These are phyloP conservation scores for Scopus umbretta DNA, from an alignment of 2,113 vertebrate species.

Conservation along the genomic window DNA sequence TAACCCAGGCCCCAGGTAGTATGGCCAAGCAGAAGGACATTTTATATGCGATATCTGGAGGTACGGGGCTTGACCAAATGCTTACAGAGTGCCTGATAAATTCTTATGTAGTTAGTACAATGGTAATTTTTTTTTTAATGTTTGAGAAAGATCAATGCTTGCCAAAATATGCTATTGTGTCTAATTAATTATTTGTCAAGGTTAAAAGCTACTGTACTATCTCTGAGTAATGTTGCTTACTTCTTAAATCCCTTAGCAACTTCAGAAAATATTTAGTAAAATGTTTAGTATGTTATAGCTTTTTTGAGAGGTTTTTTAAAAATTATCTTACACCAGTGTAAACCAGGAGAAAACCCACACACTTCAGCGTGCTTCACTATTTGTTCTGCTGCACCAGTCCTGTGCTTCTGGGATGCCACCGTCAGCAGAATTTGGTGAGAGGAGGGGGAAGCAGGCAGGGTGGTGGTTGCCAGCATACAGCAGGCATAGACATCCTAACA, in stretches of 20 bases:
- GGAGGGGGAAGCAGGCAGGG: not conserved
- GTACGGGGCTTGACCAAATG: not conserved
- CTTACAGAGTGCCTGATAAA: not conserved
- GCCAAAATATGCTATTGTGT: not conserved
- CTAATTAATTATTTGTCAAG: not conserved
- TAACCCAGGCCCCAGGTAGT: not conserved
- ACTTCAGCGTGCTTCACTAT: not conserved
- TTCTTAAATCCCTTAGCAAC: not conserved
- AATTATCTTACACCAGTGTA: not conserved
- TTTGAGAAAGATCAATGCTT: not conserved
- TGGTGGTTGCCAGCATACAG: not conserved
- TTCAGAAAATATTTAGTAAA: not conserved
- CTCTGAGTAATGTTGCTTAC: not conserved
- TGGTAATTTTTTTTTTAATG: not conserved
- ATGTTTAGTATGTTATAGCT: not conserved
- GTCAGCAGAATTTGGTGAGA: not conserved
- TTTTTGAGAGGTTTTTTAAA: not conserved
- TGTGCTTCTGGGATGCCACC: not conserved
- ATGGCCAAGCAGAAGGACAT: not conserved
- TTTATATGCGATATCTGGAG: accelerated
- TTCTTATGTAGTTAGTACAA: not conserved
- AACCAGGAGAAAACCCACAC: not conserved
- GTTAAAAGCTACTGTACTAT: not conserved
- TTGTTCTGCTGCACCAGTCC: not conserved
- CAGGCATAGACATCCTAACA: not conserved